Evolutionary conservation across 2,888 invertebrate species (phyloP).

Genomic region (Ferrisia virgata): DNA sequence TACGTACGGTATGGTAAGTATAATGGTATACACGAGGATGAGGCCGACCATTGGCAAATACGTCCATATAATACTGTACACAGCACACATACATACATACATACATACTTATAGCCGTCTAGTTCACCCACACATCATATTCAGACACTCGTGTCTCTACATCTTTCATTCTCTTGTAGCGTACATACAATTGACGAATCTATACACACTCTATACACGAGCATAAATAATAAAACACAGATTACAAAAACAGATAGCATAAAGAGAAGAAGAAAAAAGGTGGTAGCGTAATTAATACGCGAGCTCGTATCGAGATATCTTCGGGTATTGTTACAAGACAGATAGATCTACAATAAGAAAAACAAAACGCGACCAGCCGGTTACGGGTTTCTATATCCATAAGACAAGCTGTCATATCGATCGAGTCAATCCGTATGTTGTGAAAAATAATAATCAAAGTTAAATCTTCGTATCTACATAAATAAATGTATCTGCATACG

Average conservation of each 20-base stretch:
- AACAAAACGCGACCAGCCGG: background rate
- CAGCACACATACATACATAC: too few species aligned
- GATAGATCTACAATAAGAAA: background rate
- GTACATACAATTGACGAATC: too few species aligned
- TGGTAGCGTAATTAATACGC: background rate
- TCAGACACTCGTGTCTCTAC: background rate
- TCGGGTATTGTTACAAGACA: background rate
- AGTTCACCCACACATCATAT: background rate
- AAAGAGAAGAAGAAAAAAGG: background rate
- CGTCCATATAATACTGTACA: too few species aligned
- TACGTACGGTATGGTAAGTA: background rate
- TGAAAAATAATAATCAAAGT: too few species aligned
- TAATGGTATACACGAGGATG: too few species aligned
- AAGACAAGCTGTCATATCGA: conserved; percentile 9
- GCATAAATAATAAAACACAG: too few species aligned
- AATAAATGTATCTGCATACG: background rate
- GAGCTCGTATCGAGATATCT: background rate
- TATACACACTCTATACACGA: too few species aligned
- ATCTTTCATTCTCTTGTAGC: too few species aligned
- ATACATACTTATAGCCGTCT: background rate
- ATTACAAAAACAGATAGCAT: background rate
- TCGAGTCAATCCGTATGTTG: background rate
- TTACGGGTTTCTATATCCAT: background rate
- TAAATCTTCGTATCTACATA: too few species aligned
- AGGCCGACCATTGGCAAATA: too few species aligned